Evolutionary conservation across 2,113 vertebrate species (phyloP), one percentile per base, ranked within the genome.

Genomic region (Struthidea cinerea): DNA sequence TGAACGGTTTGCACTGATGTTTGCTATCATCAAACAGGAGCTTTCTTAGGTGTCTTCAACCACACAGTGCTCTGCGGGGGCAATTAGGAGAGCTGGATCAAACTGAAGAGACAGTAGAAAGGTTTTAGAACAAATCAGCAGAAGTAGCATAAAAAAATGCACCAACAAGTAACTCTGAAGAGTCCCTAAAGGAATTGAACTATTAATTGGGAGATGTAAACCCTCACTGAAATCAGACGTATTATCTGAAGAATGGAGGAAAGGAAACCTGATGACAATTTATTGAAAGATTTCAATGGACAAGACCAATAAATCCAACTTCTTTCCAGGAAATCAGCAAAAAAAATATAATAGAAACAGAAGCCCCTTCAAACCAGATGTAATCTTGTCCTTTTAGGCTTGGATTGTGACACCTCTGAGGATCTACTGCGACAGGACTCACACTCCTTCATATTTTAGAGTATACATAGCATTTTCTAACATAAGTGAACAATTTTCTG

Each of bases 141-240:
- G 10, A 37, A 64, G 10, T 3, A 85, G 30, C 63, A 49, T 20
- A 3, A 46, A 89, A 74, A 63, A 50, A 0, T 1, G 0, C 11
- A 50, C 22, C 7, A 42, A 0, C 6, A 65, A 23, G 37, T 39
- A 32, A 23, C 4, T 17, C 7, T 49, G 11, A 46, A 35, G 24
- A 61, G 10, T 44, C 59, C 59, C 47, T 57, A 67, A 79, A 60
- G 23, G 47, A 94, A 71, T 46, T 52, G 32, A 88, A 19, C 41
- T 52, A 17, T 39, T 71, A 44, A 44, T 1, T 32, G 20, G 16
- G 32, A 77, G 11, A 26, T 10, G 22, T 8, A 91, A 82, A 69
- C 7, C 7, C 19, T 57, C 42, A 32, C 28, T 91, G n/a, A 89
- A 71, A 79, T 71, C 16, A 84, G 33, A 63, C 1, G 0, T 65